phyloP scores from a whole-genome alignment of 2,888 invertebrate genomes.

The Drosophila neoperkinsi region DNA sequence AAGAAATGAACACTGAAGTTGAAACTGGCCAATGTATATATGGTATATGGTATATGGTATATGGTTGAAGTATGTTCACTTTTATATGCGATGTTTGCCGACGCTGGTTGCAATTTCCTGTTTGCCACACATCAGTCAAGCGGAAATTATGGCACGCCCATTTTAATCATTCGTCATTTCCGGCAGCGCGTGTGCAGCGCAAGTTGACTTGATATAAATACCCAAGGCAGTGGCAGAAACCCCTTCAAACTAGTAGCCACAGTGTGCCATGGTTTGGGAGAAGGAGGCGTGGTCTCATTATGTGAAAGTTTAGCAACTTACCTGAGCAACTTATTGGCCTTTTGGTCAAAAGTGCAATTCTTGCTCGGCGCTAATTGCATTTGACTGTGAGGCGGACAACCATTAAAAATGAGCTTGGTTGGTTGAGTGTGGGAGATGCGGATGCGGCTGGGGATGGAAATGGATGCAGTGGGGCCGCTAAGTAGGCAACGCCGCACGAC shows the following conservation, averaged over 20 bases:
- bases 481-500: constrained; percentile 58
- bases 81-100: constrained; percentile 42
- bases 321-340: constrained; percentile 44
- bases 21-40: constrained; percentile 33
- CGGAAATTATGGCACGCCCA: constrained; percentile 80
- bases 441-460: background rate
- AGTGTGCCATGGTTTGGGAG: background rate
- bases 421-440: background rate
- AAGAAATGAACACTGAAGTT: constrained; percentile 19
- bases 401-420: background rate
- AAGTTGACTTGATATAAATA: constrained; percentile 56
- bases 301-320: constrained; percentile 42
- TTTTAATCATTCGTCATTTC: constrained; percentile 76
- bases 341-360: constrained; percentile 69
- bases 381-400: constrained; percentile 14
- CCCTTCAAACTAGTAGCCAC: constrained; percentile 24
- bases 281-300: constrained; percentile 26
- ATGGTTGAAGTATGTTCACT: constrained; percentile 18
- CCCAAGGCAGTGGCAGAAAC: constrained; percentile 14
- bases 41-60: background rate
- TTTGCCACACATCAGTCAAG: constrained; percentile 47
- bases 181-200: constrained; percentile 38
- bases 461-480: constrained; percentile 23
- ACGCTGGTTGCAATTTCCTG: constrained; percentile 69
- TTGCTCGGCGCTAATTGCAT: constrained; percentile 67